Evolutionary conservation across 2,113 vertebrate species (phyloP).

Genomic region (Pipra filicauda): DNA sequence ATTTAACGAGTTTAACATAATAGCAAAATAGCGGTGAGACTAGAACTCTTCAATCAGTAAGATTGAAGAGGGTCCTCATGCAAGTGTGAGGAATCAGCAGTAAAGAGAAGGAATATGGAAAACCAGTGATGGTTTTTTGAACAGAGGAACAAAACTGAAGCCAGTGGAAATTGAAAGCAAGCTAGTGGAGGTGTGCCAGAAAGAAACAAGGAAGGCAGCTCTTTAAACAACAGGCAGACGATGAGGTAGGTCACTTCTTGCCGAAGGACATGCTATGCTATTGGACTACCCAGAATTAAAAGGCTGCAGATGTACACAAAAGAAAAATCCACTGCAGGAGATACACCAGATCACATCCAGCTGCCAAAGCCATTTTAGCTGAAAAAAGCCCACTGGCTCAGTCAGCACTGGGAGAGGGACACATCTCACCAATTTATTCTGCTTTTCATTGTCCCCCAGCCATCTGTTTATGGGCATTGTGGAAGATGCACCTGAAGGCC

Average conservation of each 20-base stretch:
- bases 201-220: not conserved
- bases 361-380: not conserved
- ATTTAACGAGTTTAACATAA: not conserved
- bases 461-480: not conserved
- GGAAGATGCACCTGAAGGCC: not conserved
- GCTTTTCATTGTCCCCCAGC: not conserved
- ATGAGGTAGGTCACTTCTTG: not conserved
- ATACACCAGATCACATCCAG: not conserved
- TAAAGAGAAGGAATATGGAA: not conserved
- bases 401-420: not conserved
- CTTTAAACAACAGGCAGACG: not conserved
- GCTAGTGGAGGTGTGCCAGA: not conserved
- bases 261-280: accelerated
- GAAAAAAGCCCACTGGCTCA: not conserved
- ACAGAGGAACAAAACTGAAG: not conserved
- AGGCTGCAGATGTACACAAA: not conserved
- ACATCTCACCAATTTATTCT: not conserved
- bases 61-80: accelerated
- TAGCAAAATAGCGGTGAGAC: not conserved
- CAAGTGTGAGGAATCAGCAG: not conserved
- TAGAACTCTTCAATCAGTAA: not conserved
- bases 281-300: not conserved
- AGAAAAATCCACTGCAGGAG: not conserved
- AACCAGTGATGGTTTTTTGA: not conserved
- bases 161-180: not conserved